phyloP scores from a whole-genome alignment of 2,797 vertebrate species.

The Serranus cabrilla region DNA sequence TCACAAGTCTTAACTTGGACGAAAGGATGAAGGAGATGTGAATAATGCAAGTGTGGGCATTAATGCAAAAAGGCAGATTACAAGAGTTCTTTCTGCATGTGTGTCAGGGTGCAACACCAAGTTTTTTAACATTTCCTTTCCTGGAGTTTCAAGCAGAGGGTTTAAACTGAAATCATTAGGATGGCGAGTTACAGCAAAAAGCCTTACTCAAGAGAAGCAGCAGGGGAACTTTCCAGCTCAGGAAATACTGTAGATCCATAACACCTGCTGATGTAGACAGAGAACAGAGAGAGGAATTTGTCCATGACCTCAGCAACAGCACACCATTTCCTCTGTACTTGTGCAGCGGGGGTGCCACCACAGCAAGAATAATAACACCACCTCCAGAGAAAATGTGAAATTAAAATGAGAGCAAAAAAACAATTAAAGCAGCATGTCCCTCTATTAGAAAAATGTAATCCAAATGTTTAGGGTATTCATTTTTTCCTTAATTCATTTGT shows the following conservation, averaged over 20 bases:
- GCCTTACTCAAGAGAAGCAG: constrained; percentile 79
- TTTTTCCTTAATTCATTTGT: constrained; percentile 53
- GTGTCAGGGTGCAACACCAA: background rate
- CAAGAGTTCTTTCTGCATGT: constrained; percentile 8
- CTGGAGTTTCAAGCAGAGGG: background rate
- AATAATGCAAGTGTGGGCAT: constrained; percentile 49
- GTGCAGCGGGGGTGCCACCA: constrained; percentile 43
- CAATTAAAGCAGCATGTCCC: constrained; percentile 55
- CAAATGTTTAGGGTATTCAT: constrained; percentile 51
- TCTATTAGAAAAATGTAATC: constrained; percentile 34
- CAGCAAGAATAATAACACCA: constrained; percentile 59
- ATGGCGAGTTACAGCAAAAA: constrained; percentile 29
- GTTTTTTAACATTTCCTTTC: constrained; percentile 7
- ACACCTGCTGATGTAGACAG: constrained; percentile 69
- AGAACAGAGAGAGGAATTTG: constrained; percentile 63
- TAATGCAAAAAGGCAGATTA: constrained; percentile 33
- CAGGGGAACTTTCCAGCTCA: constrained; percentile 65
- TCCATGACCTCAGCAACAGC: constrained; percentile 52
- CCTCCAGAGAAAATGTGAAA: constrained; percentile 55
- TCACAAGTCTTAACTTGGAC: constrained; percentile 55
- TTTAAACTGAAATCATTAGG: constrained; percentile 34
- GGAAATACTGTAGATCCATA: constrained; percentile 74
- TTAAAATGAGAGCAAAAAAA: constrained; percentile 52
- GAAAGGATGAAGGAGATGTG: constrained; percentile 44
- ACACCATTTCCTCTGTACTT: constrained; percentile 50